These are phyloP conservation scores for Amblyteles armatorius DNA, from an alignment of 2,888 invertebrate genomes.

Conservation along the genomic window DNA sequence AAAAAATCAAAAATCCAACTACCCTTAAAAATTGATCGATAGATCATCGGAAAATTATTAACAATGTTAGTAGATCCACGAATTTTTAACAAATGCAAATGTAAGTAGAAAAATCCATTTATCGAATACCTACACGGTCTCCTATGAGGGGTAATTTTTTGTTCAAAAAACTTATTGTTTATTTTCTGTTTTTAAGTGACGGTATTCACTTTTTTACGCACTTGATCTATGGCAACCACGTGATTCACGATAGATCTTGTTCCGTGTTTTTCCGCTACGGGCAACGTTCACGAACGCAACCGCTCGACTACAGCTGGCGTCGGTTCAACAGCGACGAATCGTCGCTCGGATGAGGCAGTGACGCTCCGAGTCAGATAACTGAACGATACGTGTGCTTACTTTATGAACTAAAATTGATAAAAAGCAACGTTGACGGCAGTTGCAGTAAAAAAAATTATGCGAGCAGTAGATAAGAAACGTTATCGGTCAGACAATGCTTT, in stretches of 20 bases:
- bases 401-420: neutral
- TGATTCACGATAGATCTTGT: neutral
- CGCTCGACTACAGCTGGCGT: conserved; percentile 26
- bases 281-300: neutral
- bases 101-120: neutral
- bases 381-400: neutral
- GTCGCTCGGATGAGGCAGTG: neutral
- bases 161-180: neutral
- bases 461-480: neutral
- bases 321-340: neutral
- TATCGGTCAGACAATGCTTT: neutral
- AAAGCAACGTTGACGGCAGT: neutral
- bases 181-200: neutral
- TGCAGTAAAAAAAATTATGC: neutral
- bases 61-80: neutral
- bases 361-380: neutral
- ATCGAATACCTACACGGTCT: neutral
- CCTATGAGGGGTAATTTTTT: neutral
- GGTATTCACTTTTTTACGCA: neutral
- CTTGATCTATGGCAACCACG: neutral
- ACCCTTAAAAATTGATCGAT: neutral
- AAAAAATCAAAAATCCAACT: neutral
- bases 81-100: neutral
- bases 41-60: neutral
- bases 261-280: conserved; percentile 23